Conservation (phyloP, 2,888 invertebrate species). For the Amiota mariae region DNA sequence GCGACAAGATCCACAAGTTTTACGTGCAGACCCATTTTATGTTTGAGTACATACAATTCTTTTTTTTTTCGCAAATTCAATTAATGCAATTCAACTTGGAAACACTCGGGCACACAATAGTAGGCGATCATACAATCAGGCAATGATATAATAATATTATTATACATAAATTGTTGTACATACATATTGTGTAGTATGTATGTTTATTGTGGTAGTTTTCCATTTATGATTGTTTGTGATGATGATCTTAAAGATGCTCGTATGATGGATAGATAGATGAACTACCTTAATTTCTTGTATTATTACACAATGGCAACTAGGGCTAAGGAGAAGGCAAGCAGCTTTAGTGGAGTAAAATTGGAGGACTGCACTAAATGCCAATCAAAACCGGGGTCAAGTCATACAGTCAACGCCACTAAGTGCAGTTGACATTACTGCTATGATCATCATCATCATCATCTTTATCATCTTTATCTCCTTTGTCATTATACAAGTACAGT, state of each 20-base stretch:
- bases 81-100: constrained; percentile 61
- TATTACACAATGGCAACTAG: neutral
- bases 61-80: constrained; percentile 66
- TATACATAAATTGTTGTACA: neutral
- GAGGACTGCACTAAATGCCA: neutral
- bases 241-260: neutral
- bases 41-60: constrained; percentile 48
- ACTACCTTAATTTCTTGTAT: neutral
- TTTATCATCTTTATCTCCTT: neutral
- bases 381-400: constrained; percentile 14
- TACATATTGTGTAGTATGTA: constrained; percentile 8
- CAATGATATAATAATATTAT: neutral
- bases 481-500: neutral
- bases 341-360: neutral
- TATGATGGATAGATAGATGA: neutral
- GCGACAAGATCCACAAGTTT: neutral
- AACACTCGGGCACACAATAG: constrained; percentile 36
- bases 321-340: neutral
- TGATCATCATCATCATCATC: too few relatives aligned
- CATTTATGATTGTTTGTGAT: constrained; percentile 3
- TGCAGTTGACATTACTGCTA: neutral
- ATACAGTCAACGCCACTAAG: neutral
- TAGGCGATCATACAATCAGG: constrained; percentile 34
- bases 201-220: constrained; percentile 20
- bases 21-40: constrained; percentile 44